Evolutionary conservation across 2,888 invertebrate species (phyloP).

Genomic region (Tetrapedia diversipes): DNA sequence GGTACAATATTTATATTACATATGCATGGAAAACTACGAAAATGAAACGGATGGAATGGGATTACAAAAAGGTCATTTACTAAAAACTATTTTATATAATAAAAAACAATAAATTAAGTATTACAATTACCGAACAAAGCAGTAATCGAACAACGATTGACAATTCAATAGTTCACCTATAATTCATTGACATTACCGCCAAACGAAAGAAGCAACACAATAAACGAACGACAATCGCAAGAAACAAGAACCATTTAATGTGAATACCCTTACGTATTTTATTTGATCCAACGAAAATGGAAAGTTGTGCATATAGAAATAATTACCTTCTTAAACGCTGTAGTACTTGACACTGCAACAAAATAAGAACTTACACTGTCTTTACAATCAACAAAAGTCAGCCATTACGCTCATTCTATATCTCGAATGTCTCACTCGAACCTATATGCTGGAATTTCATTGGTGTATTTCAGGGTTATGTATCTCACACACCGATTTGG

Average conservation of each 20-base stretch:
- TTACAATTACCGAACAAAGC: background rate
- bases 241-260: background rate
- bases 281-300: background rate
- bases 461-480: constrained; percentile 18
- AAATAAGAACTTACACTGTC: constrained; percentile 17
- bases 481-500: background rate
- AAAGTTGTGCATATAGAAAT: background rate
- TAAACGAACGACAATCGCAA: background rate
- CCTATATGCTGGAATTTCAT: constrained; percentile 15
- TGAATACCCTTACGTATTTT: background rate
- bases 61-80: background rate
- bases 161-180: background rate
- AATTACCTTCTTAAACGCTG: constrained; percentile 19
- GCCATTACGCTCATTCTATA: constrained; percentile 44
- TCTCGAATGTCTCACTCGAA: constrained; percentile 11
- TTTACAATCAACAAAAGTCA: constrained; percentile 44
- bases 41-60: background rate
- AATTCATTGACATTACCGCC: constrained; percentile 27
- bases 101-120: constrained; percentile 1
- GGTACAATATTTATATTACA: background rate
- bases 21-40: background rate
- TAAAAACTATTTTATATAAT: too few species aligned
- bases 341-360: constrained; percentile 21
- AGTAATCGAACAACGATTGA: background rate
- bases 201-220: constrained; percentile 1